A percentile compares a stretch with the other conserved stretches of the same genome.
These are phyloP conservation scores for Emydocephalus ijimae DNA, from an alignment of 2,113 vertebrate genomes.

Conservation along the genomic window DNA sequence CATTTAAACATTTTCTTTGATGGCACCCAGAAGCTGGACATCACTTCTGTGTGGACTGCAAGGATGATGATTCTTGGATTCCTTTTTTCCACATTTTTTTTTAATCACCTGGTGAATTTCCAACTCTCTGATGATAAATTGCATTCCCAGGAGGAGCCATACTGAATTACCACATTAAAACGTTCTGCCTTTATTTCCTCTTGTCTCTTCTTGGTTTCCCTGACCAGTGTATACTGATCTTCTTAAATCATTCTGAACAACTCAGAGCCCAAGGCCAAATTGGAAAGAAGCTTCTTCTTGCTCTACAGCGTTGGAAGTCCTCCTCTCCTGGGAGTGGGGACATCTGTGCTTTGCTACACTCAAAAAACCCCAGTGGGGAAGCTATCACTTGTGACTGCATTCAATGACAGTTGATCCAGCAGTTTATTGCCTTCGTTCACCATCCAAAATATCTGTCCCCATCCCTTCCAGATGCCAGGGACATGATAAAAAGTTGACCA, in stretches of 20 bases:
- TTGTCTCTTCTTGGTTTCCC: background rate
- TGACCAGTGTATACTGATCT: background rate
- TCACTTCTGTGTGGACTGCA: background rate
- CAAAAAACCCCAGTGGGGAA: no score
- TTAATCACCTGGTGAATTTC: background rate
- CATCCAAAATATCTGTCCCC: background rate
- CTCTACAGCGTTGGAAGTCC: background rate
- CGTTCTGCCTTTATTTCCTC: background rate
- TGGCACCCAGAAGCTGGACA: background rate
- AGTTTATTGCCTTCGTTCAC: background rate
- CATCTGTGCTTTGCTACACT: background rate
- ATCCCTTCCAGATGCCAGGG: background rate
- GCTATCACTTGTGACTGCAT: background rate
- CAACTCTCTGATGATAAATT: background rate
- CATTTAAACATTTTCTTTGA: background rate
- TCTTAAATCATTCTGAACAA: conserved; percentile 14
- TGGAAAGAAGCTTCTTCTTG: background rate
- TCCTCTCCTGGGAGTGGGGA: background rate
- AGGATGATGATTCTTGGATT: background rate
- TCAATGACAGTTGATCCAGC: background rate
- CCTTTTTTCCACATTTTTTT: background rate
- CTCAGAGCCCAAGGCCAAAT: background rate
- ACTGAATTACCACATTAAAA: background rate
- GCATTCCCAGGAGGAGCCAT: background rate
- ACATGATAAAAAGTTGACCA: background rate